Conservation (phyloP, 1,140 invertebrate species). For the Leptinotarsa lineolata region DNA sequence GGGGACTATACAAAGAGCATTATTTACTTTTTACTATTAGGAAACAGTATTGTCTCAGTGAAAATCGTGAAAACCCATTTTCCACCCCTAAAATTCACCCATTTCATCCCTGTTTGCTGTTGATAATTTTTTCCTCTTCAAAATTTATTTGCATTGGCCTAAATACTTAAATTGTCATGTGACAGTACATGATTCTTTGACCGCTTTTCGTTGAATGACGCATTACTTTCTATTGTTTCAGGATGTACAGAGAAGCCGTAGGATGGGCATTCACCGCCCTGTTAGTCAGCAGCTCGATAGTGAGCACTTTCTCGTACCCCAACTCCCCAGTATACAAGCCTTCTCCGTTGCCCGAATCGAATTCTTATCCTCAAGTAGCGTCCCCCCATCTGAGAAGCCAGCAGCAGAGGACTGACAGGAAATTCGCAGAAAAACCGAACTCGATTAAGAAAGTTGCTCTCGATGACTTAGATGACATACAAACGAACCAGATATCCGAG, state of each 20-base stretch:
- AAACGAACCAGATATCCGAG: slow-evolving; percentile 77
- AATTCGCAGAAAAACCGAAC: slow-evolving; percentile 86
- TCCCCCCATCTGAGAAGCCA: slow-evolving; percentile 58
- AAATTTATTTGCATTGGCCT: too few relatives aligned
- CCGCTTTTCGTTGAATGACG: background rate
- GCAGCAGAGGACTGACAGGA: slow-evolving; percentile 66
- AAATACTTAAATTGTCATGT: too few relatives aligned
- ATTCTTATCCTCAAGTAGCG: slow-evolving; percentile 60
- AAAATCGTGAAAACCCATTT: too few relatives aligned
- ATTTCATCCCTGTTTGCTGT: too few relatives aligned
- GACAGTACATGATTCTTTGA: too few relatives aligned
- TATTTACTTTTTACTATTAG: too few relatives aligned
- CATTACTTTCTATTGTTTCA: slow-evolving; percentile 31
- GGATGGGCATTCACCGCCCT: slow-evolving; percentile 62
- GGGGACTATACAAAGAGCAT: too few relatives aligned
- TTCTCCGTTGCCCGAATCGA: slow-evolving; percentile 33
- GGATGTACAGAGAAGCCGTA: slow-evolving; percentile 58
- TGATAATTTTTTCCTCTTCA: too few relatives aligned
- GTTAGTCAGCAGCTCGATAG: slow-evolving; percentile 60
- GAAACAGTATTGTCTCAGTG: too few relatives aligned
- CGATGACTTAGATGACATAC: slow-evolving; percentile 79
- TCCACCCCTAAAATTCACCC: too few relatives aligned
- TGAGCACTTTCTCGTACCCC: slow-evolving; percentile 62
- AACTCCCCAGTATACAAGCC: slow-evolving; percentile 50
- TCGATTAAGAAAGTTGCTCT: slow-evolving; percentile 82